Evolutionary conservation across 1,140 invertebrate genomes (phyloP), one percentile per base, ranked within the genome.

Genomic region (Probaryconus sp.): DNA sequence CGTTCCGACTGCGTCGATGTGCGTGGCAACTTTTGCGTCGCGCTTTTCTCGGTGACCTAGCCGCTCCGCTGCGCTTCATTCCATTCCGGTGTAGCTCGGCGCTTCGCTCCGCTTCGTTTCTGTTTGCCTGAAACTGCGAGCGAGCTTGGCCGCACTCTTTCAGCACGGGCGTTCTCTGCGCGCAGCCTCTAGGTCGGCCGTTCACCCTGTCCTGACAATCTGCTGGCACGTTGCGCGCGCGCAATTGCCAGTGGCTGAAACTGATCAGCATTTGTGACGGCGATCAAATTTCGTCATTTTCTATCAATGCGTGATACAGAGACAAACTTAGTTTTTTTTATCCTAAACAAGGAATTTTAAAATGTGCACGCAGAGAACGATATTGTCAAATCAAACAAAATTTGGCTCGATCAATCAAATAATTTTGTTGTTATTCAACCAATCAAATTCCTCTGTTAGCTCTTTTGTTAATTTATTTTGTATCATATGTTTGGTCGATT

Each of bases 131-230:
- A 77, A 81, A 82, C 78, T 77, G 51, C 72, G 48, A 65, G 55
- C 70, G 60, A 76, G 74, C 77, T 76, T 51, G 58, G 51, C 60
- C 76, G 68, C 71, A 76, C 76, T 81, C 70, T 83, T 77, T 76
- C 68, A 68, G 75, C 69, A 65, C 78, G 79, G 65, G 79, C 79
- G 79, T 77, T 79, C 64, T 72, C 28, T 55, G 79, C 76, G 78
- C 76, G 75, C 79, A 86, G 85, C 84, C 85, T 87, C 86, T 87
- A 87, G 86, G 86, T 87, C 86, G 86, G 86, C 61, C 86, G 83
- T 87, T 87, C 85, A 87, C 86, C 86, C 85, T 84, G 81, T 81
- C 73, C 77, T 68, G 76, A 72, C 72, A 75, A 78, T 78, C 72
- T 70, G 60, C 76, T 65, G 67, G 67, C 71, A 58, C 51, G 42